These are phyloP conservation scores for Pyrochroa serraticornis DNA, from an alignment of 2,888 invertebrate species.

Conservation along the genomic window DNA sequence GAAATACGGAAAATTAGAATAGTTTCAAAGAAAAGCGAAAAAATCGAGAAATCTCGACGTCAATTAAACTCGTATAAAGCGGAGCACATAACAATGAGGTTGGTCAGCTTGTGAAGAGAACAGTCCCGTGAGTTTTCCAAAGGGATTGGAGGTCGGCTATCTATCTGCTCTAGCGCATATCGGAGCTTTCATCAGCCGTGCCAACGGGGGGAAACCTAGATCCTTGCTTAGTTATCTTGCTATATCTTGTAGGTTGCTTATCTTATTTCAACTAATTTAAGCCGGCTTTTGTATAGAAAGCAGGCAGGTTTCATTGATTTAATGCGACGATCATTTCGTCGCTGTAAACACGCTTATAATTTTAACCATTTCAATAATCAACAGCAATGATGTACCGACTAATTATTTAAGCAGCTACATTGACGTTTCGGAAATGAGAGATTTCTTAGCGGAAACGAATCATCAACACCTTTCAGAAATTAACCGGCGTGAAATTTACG, in stretches of 20 bases:
- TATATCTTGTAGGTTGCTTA: slow-evolving; percentile 30
- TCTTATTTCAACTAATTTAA: slow-evolving; percentile 35
- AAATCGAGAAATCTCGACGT: slow-evolving; percentile 5
- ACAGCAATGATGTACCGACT: background rate
- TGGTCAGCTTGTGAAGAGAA: slow-evolving; percentile 9
- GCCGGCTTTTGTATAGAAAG: slow-evolving; percentile 28
- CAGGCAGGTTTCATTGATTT: slow-evolving; percentile 29
- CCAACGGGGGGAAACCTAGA: slow-evolving; percentile 13
- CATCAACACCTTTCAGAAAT: too few relatives aligned
- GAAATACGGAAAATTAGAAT: slow-evolving; percentile 1
- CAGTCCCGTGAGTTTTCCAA: slow-evolving; percentile 13
- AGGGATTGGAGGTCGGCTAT: slow-evolving; percentile 6
- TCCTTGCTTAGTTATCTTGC: slow-evolving; percentile 22
- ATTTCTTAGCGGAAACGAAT: too few relatives aligned
- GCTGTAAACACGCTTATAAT: slow-evolving; percentile 5
- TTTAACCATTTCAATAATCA: slow-evolving; percentile 4
- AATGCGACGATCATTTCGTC: slow-evolving; percentile 15
- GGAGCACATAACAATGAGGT: slow-evolving; percentile 9
- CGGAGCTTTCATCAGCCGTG: slow-evolving; percentile 12
- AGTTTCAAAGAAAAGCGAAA: slow-evolving; percentile 7
- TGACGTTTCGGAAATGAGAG: too few relatives aligned
- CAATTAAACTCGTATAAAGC: slow-evolving; percentile 9
- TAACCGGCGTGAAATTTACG: too few relatives aligned
- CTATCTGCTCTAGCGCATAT: slow-evolving; percentile 20
- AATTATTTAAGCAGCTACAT: too few relatives aligned